phyloP scores from a whole-genome alignment of 2,888 invertebrate genomes.

The Drosophila rellima region DNA sequence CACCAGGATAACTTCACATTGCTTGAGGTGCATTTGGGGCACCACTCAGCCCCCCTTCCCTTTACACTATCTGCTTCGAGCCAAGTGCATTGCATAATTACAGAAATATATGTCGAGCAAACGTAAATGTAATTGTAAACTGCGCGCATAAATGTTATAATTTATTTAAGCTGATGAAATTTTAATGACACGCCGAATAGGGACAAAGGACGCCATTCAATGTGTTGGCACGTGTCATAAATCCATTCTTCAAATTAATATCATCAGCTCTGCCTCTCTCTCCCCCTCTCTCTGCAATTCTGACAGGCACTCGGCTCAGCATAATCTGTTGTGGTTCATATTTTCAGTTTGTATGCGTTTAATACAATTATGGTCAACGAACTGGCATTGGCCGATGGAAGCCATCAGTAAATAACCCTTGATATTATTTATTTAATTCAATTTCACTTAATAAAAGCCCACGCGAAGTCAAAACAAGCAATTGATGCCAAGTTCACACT shows the following conservation, averaged over 20 bases:
- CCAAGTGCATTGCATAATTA: conserved; percentile 56
- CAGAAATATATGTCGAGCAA: conserved; percentile 61
- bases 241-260: conserved; percentile 39
- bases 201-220: conserved; percentile 19
- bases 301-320: conserved; percentile 9
- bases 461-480: not conserved
- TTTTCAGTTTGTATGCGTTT: not conserved
- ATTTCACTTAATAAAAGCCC: not conserved
- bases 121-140: conserved; percentile 12
- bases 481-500: conserved; percentile 22
- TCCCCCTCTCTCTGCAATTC: no score
- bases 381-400: conserved; percentile 2
- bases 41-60: not conserved
- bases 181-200: conserved; percentile 35
- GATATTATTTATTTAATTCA: not conserved
- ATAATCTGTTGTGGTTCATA: conserved; percentile 25
- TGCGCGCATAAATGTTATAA: conserved; percentile 38
- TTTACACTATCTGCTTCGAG: no score
- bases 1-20: conserved; percentile 26
- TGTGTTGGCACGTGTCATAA: conserved; percentile 31
- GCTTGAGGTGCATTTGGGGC: conserved; percentile 51
- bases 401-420: not conserved
- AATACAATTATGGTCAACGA: conserved; percentile 11
- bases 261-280: conserved; percentile 14
- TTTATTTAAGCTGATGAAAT: conserved; percentile 51